These are phyloP conservation scores for Mastigias papua DNA, from an alignment of 30 jellyfish, hydroid and myxozoan species.

Conservation along the genomic window DNA sequence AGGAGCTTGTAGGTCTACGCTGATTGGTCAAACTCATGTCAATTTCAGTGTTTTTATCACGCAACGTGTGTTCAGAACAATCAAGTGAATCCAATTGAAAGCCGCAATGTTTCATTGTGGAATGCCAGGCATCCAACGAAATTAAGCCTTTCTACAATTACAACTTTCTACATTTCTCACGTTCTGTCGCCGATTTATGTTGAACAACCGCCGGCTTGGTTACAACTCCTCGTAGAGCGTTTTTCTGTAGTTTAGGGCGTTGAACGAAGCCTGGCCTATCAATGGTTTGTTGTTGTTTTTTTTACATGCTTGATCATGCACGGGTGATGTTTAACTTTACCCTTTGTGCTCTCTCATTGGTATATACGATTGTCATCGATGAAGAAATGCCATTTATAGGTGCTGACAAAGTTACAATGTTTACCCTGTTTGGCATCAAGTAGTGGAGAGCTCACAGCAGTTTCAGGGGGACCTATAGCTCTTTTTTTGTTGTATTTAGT, in stretches of 20 bases:
- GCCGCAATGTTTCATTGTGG: constrained; percentile 70
- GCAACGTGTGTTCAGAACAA: constrained; percentile 92
- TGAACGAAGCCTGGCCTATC: constrained; percentile 12
- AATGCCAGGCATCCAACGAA: constrained; percentile 65
- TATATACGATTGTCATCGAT: background rate
- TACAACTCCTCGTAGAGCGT: background rate
- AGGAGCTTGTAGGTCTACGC: constrained; percentile 67
- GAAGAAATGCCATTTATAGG: background rate
- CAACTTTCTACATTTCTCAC: constrained; percentile 15
- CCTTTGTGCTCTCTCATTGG: background rate
- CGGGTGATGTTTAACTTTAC: background rate
- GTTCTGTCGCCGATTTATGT: background rate
- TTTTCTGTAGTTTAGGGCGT: constrained; percentile 1
- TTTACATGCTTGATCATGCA: background rate
- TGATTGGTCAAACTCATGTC: constrained; percentile 85
- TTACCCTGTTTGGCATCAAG: background rate
- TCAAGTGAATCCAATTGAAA: constrained; percentile 31
- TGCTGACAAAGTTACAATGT: background rate
- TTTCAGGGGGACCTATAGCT: background rate
- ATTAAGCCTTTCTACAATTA: constrained; percentile 57
- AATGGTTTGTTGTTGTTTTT: constrained; percentile 10
- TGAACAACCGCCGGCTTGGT: constrained; percentile 32
- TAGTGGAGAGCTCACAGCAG: background rate
- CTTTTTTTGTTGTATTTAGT: background rate
- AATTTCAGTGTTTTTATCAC: constrained; percentile 84